These are phyloP conservation scores for Rhagium mordax DNA, from an alignment of 2,888 invertebrate species.

Conservation along the genomic window DNA sequence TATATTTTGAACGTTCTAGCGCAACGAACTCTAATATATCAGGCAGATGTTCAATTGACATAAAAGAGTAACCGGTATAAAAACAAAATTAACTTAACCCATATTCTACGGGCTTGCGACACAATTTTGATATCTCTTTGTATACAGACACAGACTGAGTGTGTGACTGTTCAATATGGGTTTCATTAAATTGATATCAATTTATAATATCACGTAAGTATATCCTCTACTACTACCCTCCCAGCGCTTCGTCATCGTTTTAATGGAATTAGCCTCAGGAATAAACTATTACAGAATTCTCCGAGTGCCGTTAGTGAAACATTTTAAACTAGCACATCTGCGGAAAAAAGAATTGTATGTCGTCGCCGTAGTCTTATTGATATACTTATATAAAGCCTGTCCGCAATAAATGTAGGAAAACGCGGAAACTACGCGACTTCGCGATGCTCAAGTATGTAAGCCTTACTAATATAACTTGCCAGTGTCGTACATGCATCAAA, in stretches of 20 bases:
- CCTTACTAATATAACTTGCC: not conserved
- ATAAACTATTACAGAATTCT: not conserved
- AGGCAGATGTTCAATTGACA: not conserved
- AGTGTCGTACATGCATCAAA: not conserved
- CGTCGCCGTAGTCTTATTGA: not conserved
- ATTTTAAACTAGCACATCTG: constrained; percentile 10
- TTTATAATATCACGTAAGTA: too few relatives aligned
- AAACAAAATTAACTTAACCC: not conserved
- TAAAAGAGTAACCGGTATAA: not conserved
- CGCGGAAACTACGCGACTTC: constrained; percentile 10
- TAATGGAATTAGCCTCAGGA: not conserved
- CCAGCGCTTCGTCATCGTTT: too few relatives aligned
- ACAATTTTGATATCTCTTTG: not conserved
- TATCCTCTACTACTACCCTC: not conserved
- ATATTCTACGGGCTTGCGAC: not conserved
- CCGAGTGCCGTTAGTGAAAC: constrained; percentile 5
- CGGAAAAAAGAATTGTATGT: not conserved
- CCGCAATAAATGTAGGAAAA: not conserved
- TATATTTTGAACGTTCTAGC: not conserved
- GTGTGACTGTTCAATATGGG: not conserved
- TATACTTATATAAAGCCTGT: not conserved
- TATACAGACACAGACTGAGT: too few relatives aligned
- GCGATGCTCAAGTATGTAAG: not conserved
- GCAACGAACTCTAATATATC: not conserved
- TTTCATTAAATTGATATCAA: not conserved